Evolutionary conservation across 1,140 invertebrate species (phyloP).

Genomic region (Aethina tumida): DNA sequence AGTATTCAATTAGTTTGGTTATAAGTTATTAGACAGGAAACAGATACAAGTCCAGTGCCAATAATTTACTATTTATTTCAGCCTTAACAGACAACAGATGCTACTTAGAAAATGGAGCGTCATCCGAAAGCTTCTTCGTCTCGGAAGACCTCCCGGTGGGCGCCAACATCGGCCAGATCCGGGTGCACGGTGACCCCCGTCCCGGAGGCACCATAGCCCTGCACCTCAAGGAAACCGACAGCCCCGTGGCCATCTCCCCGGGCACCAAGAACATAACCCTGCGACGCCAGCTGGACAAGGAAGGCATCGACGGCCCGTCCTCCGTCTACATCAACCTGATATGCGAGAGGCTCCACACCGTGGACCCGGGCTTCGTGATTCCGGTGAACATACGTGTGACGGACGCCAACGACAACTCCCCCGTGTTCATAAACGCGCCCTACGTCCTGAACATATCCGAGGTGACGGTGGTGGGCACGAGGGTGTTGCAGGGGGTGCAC

Average conservation of each 20-base stretch:
- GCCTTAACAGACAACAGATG: constrained; percentile 64
- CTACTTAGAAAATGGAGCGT: constrained; percentile 79
- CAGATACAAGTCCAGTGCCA: neutral
- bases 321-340: constrained; percentile 78
- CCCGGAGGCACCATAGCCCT: constrained; percentile 65
- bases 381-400: constrained; percentile 85
- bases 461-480: constrained; percentile 71
- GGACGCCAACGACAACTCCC: constrained; percentile 87
- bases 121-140: constrained; percentile 83
- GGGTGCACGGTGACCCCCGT: constrained; percentile 70
- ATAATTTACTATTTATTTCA: constrained; percentile 14
- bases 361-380: constrained; percentile 80
- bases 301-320: constrained; percentile 69
- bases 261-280: constrained; percentile 76
- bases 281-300: constrained; percentile 68
- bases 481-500: constrained; percentile 65
- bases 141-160: constrained; percentile 74
- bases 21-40: neutral
- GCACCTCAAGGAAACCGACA: constrained; percentile 63
- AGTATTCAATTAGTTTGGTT: constrained; percentile 4
- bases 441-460: constrained; percentile 78
- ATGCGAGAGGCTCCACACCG: constrained; percentile 67
- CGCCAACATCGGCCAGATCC: constrained; percentile 58
- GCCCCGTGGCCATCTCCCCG: constrained; percentile 63
- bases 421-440: constrained; percentile 70